Conservation (phyloP, 2,797 vertebrate species). For the Steatocranus sp. region DNA sequence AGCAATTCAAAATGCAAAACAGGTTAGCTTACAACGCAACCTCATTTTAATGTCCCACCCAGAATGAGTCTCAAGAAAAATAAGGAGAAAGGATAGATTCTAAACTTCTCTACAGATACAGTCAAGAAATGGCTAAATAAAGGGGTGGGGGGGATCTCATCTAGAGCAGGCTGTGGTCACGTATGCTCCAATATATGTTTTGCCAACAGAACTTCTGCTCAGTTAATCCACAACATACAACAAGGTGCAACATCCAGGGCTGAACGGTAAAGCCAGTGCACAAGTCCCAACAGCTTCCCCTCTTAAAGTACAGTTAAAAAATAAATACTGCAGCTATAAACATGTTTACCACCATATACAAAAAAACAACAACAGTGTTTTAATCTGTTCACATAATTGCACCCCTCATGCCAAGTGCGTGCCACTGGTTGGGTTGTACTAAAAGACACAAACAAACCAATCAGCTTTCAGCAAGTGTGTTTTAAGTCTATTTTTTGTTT, state of each 20-base stretch:
- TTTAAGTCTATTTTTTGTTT: not conserved
- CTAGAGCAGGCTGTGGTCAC: not conserved
- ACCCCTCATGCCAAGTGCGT: not conserved
- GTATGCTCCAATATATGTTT: not conserved
- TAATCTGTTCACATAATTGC: not conserved
- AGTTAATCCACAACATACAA: not conserved
- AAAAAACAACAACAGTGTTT: fast-evolving
- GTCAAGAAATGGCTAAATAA: not conserved
- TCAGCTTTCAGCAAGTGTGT: not conserved
- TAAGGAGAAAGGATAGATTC: not conserved
- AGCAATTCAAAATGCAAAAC: not conserved
- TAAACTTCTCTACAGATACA: not conserved
- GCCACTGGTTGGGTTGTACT: not conserved
- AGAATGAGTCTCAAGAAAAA: not conserved
- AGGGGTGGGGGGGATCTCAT: not conserved
- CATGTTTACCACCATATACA: not conserved
- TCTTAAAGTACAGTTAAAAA: not conserved
- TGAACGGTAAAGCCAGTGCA: not conserved
- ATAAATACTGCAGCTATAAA: not conserved
- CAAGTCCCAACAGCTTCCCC: not conserved
- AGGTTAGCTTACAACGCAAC: not conserved
- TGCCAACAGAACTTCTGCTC: not conserved
- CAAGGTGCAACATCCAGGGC: not conserved
- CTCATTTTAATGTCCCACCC: not conserved
- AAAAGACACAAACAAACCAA: not conserved